Percentiles rank a stretch among this genome's conserved stretches.
Conservation (phyloP, 2,888 invertebrate species). For the Augochlorella aurata region DNA sequence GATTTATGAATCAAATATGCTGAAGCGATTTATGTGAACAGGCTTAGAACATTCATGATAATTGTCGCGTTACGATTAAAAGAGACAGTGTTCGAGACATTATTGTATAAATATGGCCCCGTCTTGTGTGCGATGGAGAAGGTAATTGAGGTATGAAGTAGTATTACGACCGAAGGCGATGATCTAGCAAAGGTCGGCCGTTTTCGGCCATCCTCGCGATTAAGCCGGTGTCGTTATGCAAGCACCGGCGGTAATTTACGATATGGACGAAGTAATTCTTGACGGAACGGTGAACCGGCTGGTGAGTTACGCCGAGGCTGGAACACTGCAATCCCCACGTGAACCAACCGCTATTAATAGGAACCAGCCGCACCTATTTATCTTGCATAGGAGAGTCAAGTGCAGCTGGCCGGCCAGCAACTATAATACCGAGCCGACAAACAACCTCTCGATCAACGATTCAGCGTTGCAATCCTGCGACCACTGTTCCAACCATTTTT, state of each 20-base stretch:
- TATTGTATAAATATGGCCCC: no score
- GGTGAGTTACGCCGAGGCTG: conserved; percentile 28
- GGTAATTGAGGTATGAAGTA: no score
- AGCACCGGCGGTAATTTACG: conserved; percentile 42
- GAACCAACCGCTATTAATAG: conserved; percentile 72
- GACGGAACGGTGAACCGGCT: conserved; percentile 38
- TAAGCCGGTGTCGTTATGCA: conserved; percentile 23
- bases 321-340: conserved; percentile 52
- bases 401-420: conserved; percentile 54
- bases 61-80: no score
- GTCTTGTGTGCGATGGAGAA: no score
- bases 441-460: conserved; percentile 39
- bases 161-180: background rate
- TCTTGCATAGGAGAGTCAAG: conserved; percentile 73
- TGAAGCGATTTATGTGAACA: no score
- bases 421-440: conserved; percentile 27
- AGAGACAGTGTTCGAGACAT: no score
- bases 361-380: conserved; percentile 72
- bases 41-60: no score
- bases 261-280: conserved; percentile 38
- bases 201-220: background rate
- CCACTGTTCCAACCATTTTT: conserved; percentile 1
- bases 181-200: background rate
- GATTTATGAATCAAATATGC: no score
- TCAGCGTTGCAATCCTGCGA: conserved; percentile 5